Evolutionary conservation across 2,797 vertebrate species (phyloP).

Genomic region (Echiichthys vipera): DNA sequence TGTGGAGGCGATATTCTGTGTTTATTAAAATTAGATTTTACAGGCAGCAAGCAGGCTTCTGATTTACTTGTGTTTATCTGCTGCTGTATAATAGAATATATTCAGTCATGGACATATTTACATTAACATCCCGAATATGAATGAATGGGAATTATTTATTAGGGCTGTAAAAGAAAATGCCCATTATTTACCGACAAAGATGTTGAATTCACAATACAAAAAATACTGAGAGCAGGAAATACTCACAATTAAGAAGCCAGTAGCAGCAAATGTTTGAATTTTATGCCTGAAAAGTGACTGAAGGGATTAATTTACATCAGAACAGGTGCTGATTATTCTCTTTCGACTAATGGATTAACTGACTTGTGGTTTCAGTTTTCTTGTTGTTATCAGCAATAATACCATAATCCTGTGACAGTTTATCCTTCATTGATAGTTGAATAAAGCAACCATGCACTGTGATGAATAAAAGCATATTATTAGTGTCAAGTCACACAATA

Average conservation of each 20-base stretch:
- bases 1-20: conserved; percentile 4
- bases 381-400: not conserved
- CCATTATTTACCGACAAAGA: not conserved
- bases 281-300: not conserved
- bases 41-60: conserved; percentile 1
- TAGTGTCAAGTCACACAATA: conserved; percentile 8
- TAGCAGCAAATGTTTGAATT: not conserved
- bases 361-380: not conserved
- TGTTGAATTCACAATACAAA: too few relatives aligned
- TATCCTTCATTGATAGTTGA: not conserved
- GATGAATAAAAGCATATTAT: not conserved
- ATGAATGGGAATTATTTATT: not conserved
- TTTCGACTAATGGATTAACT: not conserved
- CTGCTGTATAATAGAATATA: not conserved
- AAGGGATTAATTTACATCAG: not conserved
- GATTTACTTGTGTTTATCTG: not conserved
- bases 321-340: not conserved
- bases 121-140: not conserved
- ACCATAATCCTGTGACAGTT: not conserved
- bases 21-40: conserved; percentile 14
- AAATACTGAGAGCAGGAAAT: too few relatives aligned
- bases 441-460: conserved; percentile 2
- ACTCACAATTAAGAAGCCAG: not conserved
- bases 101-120: not conserved
- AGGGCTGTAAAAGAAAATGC: not conserved